Percentiles rank a stretch among this genome's conserved stretches.
phyloP scores from a whole-genome alignment of 2,113 vertebrate genomes.

The Amazona guildingii region DNA sequence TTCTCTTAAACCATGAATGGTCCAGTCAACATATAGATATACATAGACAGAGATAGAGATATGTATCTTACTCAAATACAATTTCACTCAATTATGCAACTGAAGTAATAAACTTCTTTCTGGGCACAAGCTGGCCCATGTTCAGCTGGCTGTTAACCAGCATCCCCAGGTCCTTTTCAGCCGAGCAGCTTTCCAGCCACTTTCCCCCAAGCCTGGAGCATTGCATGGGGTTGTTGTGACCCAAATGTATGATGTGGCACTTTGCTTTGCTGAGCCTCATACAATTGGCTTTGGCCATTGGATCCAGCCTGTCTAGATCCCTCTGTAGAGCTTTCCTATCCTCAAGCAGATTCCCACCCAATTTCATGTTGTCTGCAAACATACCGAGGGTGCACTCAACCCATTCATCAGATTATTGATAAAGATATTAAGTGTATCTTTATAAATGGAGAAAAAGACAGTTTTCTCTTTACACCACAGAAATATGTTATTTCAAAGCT shows the following conservation, averaged over 20 bases:
- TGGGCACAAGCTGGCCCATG: neutral
- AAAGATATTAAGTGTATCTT: neutral
- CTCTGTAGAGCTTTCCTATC: neutral
- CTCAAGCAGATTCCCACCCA: neutral
- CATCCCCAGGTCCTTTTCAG: neutral
- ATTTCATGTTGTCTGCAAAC: neutral
- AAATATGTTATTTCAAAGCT: neutral
- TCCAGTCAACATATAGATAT: neutral
- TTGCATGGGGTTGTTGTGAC: neutral
- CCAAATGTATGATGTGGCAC: neutral
- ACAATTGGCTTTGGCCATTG: neutral
- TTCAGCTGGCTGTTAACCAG: neutral
- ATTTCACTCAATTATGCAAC: neutral
- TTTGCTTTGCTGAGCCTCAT: neutral
- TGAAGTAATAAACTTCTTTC: neutral
- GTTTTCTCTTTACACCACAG: neutral
- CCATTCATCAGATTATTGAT: neutral
- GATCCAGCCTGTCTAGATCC: neutral
- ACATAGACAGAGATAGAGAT: neutral
- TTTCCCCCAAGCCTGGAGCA: neutral
- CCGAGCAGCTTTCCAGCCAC: fast-evolving
- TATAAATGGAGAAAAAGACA: neutral
- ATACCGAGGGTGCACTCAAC: neutral
- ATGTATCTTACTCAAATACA: neutral
- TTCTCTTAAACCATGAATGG: neutral